Evolutionary conservation across 1,140 invertebrate species (phyloP).

Genomic region (Aporrectodea caliginosa): DNA sequence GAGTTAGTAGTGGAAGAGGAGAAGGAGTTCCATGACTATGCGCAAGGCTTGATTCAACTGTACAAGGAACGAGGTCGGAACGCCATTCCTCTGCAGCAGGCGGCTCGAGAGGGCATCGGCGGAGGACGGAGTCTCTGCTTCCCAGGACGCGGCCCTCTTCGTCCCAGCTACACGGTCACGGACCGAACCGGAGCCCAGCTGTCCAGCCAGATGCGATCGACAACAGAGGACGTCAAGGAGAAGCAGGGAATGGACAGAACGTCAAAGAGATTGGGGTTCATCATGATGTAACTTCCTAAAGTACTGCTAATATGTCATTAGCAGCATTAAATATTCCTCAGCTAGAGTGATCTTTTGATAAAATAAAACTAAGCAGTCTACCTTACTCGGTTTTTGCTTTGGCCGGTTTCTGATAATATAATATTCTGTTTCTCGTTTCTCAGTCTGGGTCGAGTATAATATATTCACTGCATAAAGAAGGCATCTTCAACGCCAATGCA

Average conservation of each 20-base stretch:
- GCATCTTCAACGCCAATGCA: too few relatives aligned
- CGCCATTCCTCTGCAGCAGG: slow-evolving; percentile 49
- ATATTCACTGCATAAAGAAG: too few relatives aligned
- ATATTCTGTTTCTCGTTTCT: too few relatives aligned
- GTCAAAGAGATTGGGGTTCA: not conserved
- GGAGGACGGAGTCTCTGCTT: slow-evolving; percentile 47
- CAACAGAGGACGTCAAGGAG: slow-evolving; percentile 46
- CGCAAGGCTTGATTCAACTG: slow-evolving; percentile 52
- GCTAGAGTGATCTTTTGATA: too few relatives aligned
- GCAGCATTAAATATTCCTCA: too few relatives aligned
- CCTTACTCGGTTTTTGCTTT: too few relatives aligned
- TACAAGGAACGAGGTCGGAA: slow-evolving; percentile 52
- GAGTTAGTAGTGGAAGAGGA: slow-evolving; percentile 49
- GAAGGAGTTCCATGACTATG: slow-evolving; percentile 54
- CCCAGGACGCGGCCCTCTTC: slow-evolving; percentile 48
- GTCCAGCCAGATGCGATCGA: slow-evolving; percentile 46
- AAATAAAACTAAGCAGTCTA: too few relatives aligned
- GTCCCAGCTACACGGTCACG: slow-evolving; percentile 51
- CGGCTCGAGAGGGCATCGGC: slow-evolving; percentile 46
- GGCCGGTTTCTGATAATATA: too few relatives aligned
- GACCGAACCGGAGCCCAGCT: slow-evolving; percentile 49
- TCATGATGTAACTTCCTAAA: too few relatives aligned
- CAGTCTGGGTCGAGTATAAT: too few relatives aligned
- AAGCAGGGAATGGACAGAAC: not conserved
- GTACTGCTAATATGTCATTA: too few relatives aligned